A percentile compares a stretch with the other conserved stretches of the same genome.
These are phyloP conservation scores for Virgularia gustaviana DNA, from an alignment of 92 coral and sea anemone genomes.

Conservation along the genomic window DNA sequence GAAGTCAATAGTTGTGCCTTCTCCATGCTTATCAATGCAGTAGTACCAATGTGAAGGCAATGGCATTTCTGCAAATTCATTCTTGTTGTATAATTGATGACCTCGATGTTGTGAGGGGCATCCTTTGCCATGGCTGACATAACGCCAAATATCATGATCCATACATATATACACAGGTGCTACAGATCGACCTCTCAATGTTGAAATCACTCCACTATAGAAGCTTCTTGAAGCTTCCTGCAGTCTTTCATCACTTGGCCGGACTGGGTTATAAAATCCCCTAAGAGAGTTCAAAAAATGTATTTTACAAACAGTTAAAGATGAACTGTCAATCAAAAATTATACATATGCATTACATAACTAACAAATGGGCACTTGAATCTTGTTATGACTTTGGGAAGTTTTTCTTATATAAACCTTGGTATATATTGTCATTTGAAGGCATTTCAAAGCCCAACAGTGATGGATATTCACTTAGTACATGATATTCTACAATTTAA, in stretches of 20 bases:
- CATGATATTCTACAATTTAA: too few species aligned
- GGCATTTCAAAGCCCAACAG: too few species aligned
- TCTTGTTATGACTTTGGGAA: neutral
- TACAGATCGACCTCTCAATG: neutral
- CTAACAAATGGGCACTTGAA: neutral
- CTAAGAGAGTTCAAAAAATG: too few species aligned
- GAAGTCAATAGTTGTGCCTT: slow-evolving; percentile 9
- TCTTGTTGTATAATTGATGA: neutral
- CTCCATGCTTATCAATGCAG: slow-evolving; percentile 3
- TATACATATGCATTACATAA: neutral
- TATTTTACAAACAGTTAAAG: neutral
- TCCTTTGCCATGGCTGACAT: slow-evolving; percentile 10
- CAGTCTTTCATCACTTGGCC: neutral
- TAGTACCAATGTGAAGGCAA: slow-evolving; percentile 15
- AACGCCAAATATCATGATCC: slow-evolving; percentile 3
- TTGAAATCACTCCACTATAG: neutral
- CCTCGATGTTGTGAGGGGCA: slow-evolving; percentile 8
- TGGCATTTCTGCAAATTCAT: neutral
- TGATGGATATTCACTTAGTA: too few species aligned
- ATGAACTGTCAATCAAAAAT: neutral
- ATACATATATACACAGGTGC: neutral
- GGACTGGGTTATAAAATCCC: slow-evolving; percentile 8
- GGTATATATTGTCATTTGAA: too few species aligned
- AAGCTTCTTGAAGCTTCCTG: neutral
- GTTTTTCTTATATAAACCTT: neutral